A percentile compares a stretch with the other conserved stretches of the same genome.
phyloP scores from a whole-genome alignment of 2,888 invertebrate genomes.

The Perizoma affinitatum region DNA sequence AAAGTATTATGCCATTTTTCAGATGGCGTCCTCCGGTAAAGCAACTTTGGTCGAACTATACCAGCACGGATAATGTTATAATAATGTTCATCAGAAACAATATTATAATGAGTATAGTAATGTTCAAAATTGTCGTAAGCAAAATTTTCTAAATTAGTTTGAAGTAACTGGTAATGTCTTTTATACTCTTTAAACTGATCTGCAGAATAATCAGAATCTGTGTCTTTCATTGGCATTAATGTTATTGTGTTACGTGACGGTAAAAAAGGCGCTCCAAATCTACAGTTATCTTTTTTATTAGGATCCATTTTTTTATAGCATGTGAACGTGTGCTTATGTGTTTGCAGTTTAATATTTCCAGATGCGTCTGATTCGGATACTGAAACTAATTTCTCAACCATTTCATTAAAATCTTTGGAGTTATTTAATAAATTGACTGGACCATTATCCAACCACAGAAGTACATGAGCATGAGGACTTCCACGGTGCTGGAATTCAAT shows the following conservation, averaged over 20 bases:
- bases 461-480: too few relatives aligned
- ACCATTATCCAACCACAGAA: too few relatives aligned
- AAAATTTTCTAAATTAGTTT: constrained; percentile 45
- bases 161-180: constrained; percentile 37
- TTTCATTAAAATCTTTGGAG: too few relatives aligned
- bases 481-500: too few relatives aligned
- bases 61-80: constrained; percentile 45
- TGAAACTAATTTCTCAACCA: constrained; percentile 36
- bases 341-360: constrained; percentile 46
- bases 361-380: constrained; percentile 46
- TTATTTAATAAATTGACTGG: too few relatives aligned
- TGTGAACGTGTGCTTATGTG: constrained; percentile 49
- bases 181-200: constrained; percentile 39
- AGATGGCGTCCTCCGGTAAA: constrained; percentile 47
- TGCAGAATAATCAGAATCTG: constrained; percentile 35
- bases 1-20: constrained; percentile 63
- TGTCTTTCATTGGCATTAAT: constrained; percentile 47
- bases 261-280: constrained; percentile 53
- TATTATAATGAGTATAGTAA: constrained; percentile 45
- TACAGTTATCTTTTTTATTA: constrained; percentile 43
- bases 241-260: constrained; percentile 40
- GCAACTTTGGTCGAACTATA: constrained; percentile 53
- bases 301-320: constrained; percentile 45
- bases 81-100: constrained; percentile 48
- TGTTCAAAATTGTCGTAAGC: constrained; percentile 45